phyloP scores from a whole-genome alignment of 2,113 vertebrate genomes.

The Periophthalmus modestus region DNA sequence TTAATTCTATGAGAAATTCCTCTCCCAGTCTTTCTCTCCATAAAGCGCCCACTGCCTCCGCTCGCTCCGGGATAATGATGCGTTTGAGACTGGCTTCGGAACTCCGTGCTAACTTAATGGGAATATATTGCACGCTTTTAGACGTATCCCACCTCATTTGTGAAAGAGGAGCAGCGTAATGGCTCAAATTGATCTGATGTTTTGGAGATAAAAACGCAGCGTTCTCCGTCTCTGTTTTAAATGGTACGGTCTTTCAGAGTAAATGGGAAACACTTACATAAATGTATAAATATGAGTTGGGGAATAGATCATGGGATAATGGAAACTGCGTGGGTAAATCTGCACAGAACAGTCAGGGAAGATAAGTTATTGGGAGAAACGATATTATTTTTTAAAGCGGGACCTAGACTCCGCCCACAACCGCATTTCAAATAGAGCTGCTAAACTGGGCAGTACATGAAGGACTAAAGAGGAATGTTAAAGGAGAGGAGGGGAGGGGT shows the following conservation, averaged over 20 bases:
- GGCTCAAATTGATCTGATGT: constrained; percentile 8
- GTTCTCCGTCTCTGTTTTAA: neutral
- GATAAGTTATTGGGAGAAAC: neutral
- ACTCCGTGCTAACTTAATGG: constrained; percentile 6
- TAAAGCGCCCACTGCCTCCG: constrained; percentile 5
- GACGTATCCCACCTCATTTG: constrained; percentile 2
- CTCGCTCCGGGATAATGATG: constrained; percentile 5
- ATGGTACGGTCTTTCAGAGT: neutral
- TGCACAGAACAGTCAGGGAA: neutral
- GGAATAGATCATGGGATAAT: constrained; percentile 5
- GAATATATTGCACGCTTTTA: neutral
- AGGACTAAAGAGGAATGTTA: too few relatives aligned
- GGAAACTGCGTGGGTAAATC: neutral
- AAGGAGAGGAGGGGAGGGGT: too few relatives aligned
- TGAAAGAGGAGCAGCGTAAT: neutral
- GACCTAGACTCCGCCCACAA: too few relatives aligned
- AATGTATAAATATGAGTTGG: neutral
- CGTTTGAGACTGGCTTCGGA: neutral
- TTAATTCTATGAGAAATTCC: neutral
- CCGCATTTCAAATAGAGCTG: too few relatives aligned
- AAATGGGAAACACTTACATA: constrained; percentile 11
- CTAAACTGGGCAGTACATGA: too few relatives aligned
- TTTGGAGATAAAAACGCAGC: constrained; percentile 4
- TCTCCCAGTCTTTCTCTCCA: neutral
- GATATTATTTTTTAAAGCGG: too few relatives aligned